Percentiles rank a stretch among this genome's conserved stretches.
Conservation (phyloP, 2,113 vertebrate genomes). For the Tachysurus fulvidraco region DNA sequence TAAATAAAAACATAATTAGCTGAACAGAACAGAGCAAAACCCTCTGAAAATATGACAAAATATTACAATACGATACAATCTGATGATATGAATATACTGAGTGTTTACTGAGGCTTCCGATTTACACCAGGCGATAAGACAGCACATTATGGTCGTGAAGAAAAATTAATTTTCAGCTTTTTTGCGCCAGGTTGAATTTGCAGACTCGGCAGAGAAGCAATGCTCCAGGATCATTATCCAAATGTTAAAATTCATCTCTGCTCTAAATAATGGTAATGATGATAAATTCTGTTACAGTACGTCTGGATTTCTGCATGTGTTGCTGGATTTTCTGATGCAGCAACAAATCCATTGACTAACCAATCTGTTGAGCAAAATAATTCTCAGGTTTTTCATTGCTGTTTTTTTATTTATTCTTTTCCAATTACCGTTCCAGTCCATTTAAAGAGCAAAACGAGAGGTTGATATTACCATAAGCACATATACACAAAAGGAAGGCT, state of each 20-base stretch:
- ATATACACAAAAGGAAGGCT: too few species aligned
- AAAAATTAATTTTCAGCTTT: background rate
- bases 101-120: background rate
- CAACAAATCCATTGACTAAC: background rate
- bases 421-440: background rate
- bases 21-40: too few species aligned
- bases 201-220: background rate
- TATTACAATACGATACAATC: too few species aligned
- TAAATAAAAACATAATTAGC: too few species aligned
- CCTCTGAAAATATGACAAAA: too few species aligned
- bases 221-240: background rate
- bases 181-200: background rate
- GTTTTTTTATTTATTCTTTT: background rate
- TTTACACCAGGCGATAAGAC: background rate
- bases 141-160: background rate
- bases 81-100: too few species aligned
- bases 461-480: too few species aligned
- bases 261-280: conserved; percentile 7
- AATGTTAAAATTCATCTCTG: background rate
- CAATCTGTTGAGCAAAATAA: background rate
- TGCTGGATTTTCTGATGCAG: background rate
- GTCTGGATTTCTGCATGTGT: background rate
- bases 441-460: background rate
- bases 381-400: background rate
- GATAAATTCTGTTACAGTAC: background rate